Conservation (phyloP, 2,113 vertebrate species). For the Laticauda colubrina region DNA sequence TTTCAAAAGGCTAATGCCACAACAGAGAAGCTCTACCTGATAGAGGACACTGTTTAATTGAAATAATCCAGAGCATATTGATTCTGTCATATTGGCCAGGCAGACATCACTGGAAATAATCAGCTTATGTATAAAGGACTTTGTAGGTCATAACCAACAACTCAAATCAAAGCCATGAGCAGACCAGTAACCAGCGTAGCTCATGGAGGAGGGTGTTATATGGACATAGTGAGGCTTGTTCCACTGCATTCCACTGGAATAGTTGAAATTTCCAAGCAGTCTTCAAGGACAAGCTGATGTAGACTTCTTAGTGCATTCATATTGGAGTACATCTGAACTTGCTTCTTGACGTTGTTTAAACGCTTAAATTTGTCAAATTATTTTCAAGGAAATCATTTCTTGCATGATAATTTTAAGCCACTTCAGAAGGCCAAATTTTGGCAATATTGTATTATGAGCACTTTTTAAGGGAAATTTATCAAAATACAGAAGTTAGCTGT, state of each 20-base stretch:
- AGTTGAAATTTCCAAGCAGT: neutral
- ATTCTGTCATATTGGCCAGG: neutral
- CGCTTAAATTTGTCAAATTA: neutral
- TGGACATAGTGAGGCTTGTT: neutral
- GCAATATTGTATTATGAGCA: neutral
- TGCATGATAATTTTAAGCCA: neutral
- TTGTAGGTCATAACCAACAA: neutral
- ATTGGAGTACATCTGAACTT: neutral
- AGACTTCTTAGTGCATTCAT: neutral
- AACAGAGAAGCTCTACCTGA: neutral
- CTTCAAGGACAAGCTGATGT: neutral
- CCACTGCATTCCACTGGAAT: neutral
- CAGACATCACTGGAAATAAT: neutral
- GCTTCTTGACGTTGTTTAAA: neutral
- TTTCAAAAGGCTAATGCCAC: neutral
- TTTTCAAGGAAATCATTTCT: neutral
- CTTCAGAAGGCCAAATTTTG: neutral
- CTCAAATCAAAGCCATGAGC: neutral
- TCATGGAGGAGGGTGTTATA: neutral
- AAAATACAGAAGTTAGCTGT: accelerated
- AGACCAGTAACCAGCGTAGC: neutral
- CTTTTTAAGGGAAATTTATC: neutral
- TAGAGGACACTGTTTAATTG: neutral
- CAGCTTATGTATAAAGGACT: neutral
- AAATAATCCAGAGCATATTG: neutral